These are phyloP conservation scores for Indicator maculatus DNA, from an alignment of 2,113 vertebrate species.

Conservation along the genomic window DNA sequence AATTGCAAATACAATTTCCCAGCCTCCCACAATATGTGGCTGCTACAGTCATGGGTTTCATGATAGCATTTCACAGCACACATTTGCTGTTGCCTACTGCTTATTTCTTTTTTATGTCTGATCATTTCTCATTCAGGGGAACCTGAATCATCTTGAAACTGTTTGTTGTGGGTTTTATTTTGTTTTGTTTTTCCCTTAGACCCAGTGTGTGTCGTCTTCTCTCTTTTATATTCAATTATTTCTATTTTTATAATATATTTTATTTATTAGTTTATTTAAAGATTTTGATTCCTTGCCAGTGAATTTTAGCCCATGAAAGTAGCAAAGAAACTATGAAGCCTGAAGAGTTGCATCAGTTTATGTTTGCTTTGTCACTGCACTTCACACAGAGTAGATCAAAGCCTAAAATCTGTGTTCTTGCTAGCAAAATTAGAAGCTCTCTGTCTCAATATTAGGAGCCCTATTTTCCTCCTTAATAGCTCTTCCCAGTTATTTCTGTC, in stretches of 20 bases:
- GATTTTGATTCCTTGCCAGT: neutral
- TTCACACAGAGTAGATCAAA: neutral
- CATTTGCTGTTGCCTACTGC: neutral
- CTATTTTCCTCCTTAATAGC: neutral
- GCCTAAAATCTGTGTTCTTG: neutral
- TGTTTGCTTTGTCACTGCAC: neutral
- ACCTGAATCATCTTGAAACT: neutral
- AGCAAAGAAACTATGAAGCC: neutral
- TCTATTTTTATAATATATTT: neutral
- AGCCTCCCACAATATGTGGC: neutral
- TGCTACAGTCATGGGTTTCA: neutral
- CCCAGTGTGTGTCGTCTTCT: neutral
- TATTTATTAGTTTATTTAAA: neutral
- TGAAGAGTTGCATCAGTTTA: neutral
- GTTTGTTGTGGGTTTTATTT: too few relatives aligned
- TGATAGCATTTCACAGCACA: neutral
- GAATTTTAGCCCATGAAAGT: neutral
- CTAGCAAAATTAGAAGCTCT: neutral
- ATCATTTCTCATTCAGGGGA: neutral
- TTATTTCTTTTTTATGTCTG: conserved; percentile 4
- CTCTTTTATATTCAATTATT: neutral
- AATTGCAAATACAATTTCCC: conserved; percentile 44
- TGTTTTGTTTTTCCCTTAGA: neutral
- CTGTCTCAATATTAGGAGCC: neutral
- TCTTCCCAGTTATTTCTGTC: neutral